Base-by-base conservation (phyloP, 2,797 vertebrate genomes). In the Chrosomus eos region DNA sequence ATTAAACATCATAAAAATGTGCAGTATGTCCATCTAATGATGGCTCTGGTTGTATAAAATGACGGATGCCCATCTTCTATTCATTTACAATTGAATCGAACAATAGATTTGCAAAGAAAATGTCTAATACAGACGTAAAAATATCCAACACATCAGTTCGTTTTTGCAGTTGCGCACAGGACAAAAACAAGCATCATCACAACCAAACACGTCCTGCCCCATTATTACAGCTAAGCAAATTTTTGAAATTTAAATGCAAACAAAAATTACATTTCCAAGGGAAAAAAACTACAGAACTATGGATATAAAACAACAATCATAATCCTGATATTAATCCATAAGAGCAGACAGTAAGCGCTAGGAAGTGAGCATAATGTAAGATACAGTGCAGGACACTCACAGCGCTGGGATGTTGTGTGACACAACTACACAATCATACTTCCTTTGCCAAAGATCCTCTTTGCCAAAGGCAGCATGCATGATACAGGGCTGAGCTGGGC, bases 91-190 rank as follows among this genome's bases (percentile, higher is more conserved):
- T 97, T 98, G 96, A 98, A 99, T 97, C 97, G 96, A 98, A 98
- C 96, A 98, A 97, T 98, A 99, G 97, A 98, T 98, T 98, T 92
- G 96, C 96, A 97, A 98, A 98, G 96, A 96, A 99, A 98, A 97
- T 98, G 97, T 99, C 98, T 98, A 99, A 99, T 98, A 98, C 97
- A 98, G 98, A 99, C 97, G 96, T 98, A 96, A 96, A 96, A 94
- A 97, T 97, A 97, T 96, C 96, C 96, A 97, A 96, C 96, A 94
- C 96, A 96, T 96, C 94, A 86, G 85, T 83, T 88, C 58, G n/a
- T 81, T 72, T 81, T 77, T 62, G 64, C 82, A 94, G 95, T 96
- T 97, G 95, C 96, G 97, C 96, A 95, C 96, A 96, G 94, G 96
- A 97, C 96, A 95, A 70, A 58, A 97, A 96, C 95, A 97, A 95